phyloP scores from a whole-genome alignment of 2,888 invertebrate species.

The Augochlorella aurata region DNA sequence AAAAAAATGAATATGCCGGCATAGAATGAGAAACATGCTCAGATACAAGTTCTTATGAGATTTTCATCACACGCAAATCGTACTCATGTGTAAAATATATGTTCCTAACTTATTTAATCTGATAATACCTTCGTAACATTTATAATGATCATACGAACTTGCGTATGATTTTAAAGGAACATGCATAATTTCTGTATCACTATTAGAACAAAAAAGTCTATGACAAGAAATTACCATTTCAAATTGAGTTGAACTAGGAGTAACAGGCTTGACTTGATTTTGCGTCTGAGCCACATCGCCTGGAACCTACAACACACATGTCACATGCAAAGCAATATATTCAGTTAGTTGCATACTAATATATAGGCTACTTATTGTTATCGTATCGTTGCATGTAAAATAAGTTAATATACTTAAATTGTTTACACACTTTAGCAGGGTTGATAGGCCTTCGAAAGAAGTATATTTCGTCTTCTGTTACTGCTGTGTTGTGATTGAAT shows the following conservation, averaged over 20 bases:
- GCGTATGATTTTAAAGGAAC: conserved; percentile 56
- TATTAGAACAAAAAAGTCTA: conserved; percentile 48
- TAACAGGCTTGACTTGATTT: conserved; percentile 78
- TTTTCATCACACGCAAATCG: conserved; percentile 58
- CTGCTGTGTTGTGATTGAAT: conserved; percentile 90
- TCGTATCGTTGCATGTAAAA: conserved; percentile 30
- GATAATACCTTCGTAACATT: conserved; percentile 9
- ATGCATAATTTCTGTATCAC: conserved; percentile 55
- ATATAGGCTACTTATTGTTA: conserved; percentile 42
- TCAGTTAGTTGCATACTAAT: conserved; percentile 58
- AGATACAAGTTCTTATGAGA: conserved; percentile 72
- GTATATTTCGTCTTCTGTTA: conserved; percentile 96
- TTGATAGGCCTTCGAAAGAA: conserved; percentile 89
- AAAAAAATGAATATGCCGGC: conserved; percentile 80
- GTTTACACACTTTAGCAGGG: conserved; percentile 84
- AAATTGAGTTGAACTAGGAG: conserved; percentile 78
- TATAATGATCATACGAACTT: conserved; percentile 46
- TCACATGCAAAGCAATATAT: conserved; percentile 70
- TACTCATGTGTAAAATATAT: conserved; percentile 20
- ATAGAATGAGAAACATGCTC: conserved; percentile 78
- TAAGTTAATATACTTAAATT: conserved; percentile 37
- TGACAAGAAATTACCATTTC: conserved; percentile 79
- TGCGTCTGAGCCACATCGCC: conserved; percentile 80
- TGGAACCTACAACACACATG: conserved; percentile 78
- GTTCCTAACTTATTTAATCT: neutral